Evolutionary conservation across 2,888 invertebrate genomes (phyloP), one percentile per base, ranked within the genome.

Genomic region (Carabus problematicus): DNA sequence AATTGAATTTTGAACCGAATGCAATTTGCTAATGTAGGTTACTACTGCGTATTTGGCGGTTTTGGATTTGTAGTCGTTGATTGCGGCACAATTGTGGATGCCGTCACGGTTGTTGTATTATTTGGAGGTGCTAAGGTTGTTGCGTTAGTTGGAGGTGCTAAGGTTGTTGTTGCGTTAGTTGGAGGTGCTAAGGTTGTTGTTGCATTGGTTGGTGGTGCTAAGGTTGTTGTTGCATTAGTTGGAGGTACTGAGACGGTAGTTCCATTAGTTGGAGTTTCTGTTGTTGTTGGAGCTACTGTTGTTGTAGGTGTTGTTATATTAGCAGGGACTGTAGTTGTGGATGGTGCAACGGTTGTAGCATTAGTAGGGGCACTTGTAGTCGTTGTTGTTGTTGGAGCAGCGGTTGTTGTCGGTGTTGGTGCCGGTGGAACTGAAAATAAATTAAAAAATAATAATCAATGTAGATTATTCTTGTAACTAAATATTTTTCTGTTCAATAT

Each of bases 181-280:
- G 29, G 29, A 42, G 11, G 42, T 42, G 56, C 8, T 29, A 29
- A n/a, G n/a, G n/a, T 4, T 18, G 19, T 60, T 12, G 43, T 61
- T 61, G 61, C 3, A 12, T 52, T 45, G n/a, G n/a, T n/a, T n/a
- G n/a, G n/a, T 55, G 11, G 42, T 42, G 56, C 41, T n/a, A n/a
- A n/a, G 7, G 41, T 56, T 18, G 56, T 16, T 3, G 11, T 39
- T 4, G 39, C n/a, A 11, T 14, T 14, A 19, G 19, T 56, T 6
- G 56, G 16, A 1, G 39, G 40, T 59, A 41, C 45, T 45, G 42
- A 8, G 7, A 12, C 14, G 11, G n/a, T 16, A 7, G 64, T 64
- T 18, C n/a, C 11, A 12, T 14, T 40, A 40, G n/a, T 55, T 8
- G 56, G 16, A 9, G 52, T 8, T 49, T 14, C 12, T 2, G 49